phyloP scores from a whole-genome alignment of 2,888 invertebrate species.

The Leucoma salicis region DNA sequence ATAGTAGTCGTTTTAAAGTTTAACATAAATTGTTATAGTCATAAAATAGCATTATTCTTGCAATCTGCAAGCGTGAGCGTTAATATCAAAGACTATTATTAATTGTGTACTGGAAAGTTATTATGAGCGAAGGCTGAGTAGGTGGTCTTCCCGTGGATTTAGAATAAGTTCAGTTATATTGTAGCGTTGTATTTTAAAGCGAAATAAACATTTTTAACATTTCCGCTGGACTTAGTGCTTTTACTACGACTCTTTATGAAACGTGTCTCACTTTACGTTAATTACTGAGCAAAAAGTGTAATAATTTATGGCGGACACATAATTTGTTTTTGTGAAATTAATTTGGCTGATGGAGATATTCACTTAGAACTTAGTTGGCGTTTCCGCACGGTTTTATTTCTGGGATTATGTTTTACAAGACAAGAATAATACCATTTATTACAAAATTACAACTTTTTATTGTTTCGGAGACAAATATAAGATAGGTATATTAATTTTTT shows the following conservation, averaged over 20 bases:
- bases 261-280: slow-evolving; percentile 32
- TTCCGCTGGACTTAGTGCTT: background rate
- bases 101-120: too few relatives aligned
- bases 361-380: slow-evolving; percentile 29
- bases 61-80: too few relatives aligned
- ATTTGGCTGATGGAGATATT: slow-evolving; percentile 37
- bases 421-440: too few relatives aligned
- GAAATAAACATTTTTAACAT: slow-evolving; percentile 36
- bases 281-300: slow-evolving; percentile 28
- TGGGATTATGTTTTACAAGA: too few relatives aligned
- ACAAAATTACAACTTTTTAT: too few relatives aligned
- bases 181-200: slow-evolving; percentile 30
- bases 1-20: too few relatives aligned
- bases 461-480: too few relatives aligned
- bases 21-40: too few relatives aligned
- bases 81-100: too few relatives aligned
- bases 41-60: too few relatives aligned
- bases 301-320: slow-evolving; percentile 39
- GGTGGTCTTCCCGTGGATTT: slow-evolving; percentile 32
- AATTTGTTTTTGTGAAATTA: slow-evolving; percentile 46
- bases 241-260: slow-evolving; percentile 26
- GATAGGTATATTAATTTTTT: too few relatives aligned
- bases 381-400: slow-evolving; percentile 27
- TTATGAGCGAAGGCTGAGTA: slow-evolving; percentile 38
- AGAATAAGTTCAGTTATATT: slow-evolving; percentile 31